phyloP scores from a whole-genome alignment of 2,113 vertebrate species.

The Tinamus guttatus region DNA sequence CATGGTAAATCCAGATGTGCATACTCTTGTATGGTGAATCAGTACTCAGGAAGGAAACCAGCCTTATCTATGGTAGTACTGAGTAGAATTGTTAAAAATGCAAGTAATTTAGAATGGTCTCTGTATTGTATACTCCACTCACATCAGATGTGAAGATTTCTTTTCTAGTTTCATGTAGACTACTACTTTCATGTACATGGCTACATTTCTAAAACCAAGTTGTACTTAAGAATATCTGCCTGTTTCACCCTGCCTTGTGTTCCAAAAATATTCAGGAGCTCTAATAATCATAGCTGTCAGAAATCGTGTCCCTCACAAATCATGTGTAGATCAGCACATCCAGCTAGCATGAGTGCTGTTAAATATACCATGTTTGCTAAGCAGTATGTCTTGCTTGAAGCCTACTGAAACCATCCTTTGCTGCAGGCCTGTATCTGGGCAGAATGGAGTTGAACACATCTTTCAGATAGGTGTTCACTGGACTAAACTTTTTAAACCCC shows the following conservation, averaged over 20 bases:
- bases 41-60: not conserved
- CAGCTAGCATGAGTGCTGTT: not conserved
- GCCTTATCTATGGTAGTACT: not conserved
- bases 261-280: not conserved
- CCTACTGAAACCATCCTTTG: not conserved
- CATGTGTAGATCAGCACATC: not conserved
- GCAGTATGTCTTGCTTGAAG: not conserved
- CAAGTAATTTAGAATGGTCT: not conserved
- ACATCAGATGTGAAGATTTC: too few species aligned
- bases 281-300: not conserved
- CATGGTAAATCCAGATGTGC: not conserved
- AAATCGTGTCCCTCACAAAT: not conserved
- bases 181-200: not conserved
- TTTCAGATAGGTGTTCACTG: not conserved
- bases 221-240: not conserved
- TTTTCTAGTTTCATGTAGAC: not conserved
- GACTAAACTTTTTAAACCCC: not conserved
- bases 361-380: not conserved
- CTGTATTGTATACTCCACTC: too few species aligned
- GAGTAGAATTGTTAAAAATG: not conserved
- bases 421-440: not conserved
- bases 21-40: not conserved
- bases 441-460: not conserved
- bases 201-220: not conserved
- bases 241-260: not conserved